Base-by-base conservation (phyloP, 1,140 invertebrate genomes). In the Physella acuta region DNA sequence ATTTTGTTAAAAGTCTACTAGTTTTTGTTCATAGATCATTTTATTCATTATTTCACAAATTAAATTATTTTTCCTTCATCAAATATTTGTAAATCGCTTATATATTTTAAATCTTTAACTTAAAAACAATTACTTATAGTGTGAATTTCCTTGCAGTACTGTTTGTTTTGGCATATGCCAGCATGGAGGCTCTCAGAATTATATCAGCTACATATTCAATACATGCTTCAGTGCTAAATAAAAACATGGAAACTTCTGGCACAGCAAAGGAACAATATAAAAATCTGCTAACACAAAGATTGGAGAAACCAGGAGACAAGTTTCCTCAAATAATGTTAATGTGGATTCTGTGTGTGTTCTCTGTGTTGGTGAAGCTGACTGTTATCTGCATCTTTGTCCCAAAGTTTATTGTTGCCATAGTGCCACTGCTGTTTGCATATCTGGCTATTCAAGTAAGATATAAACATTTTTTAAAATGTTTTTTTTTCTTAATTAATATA, bases 371-470 rank as follows among this genome's bases (percentile, higher is more conserved):
- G 26, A 78, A 76, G 2, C 17, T 80, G 4, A 36, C 73, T 0
- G 73, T 77, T 17, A 77, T 80, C 52, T 63, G 72, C 30, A 68
- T 77, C 70, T 74, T 55, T 64, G 77, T 75, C 1, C 94, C 94
- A 0, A 87, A 92, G 76, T 97, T 97, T 85, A 79, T 94, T 68
- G 83, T 87, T 11, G 90, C 94, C 44, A 91, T 95, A 73, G 55
- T 97, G 73, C 94, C 95, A 17, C 90, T 98, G 77, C 26, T 72
- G 26, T 1, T 67, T 17, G 64, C 49, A 4, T 39, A 66, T 26
- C 20, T 65, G 31, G 30, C 17, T 3, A 34, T 66, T n/a, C 51
- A 58, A 36, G 52, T 63, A 8, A 36, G 52, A 20, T 1, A 26
- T 30, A 59, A 24, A 20, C 20, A 36, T 14, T 39, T 39, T 11